These are phyloP conservation scores for Argyrosomus regius DNA, from an alignment of 2,797 vertebrate species.

Conservation along the genomic window DNA sequence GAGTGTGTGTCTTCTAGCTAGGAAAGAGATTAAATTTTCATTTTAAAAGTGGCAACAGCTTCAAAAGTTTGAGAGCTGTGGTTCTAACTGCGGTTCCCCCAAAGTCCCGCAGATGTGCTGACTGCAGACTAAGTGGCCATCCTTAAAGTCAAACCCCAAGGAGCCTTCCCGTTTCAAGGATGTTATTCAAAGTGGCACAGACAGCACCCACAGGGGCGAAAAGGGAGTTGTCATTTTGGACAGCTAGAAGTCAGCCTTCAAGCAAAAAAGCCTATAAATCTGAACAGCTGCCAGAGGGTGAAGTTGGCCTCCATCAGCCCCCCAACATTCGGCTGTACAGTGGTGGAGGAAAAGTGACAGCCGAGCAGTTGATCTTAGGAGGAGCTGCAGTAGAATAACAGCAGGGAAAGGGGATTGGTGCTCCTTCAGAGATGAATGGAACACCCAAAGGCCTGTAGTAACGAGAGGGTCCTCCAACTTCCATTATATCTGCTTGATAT, in stretches of 20 bases:
- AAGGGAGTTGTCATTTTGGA: conserved; percentile 62
- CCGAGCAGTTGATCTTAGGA: conserved; percentile 35
- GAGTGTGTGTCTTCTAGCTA: conserved; percentile 31
- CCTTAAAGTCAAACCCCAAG: conserved; percentile 52
- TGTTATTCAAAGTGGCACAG: conserved; percentile 62
- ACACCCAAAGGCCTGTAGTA: conserved; percentile 49
- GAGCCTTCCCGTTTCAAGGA: conserved; percentile 47
- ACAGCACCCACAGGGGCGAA: conserved; percentile 30
- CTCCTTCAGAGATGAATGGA: conserved; percentile 56
- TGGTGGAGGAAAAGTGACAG: conserved; percentile 41
- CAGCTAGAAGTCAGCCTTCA: conserved; percentile 55
- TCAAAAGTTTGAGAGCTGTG: conserved; percentile 29
- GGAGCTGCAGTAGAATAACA: conserved; percentile 36
- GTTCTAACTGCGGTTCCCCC: conserved; percentile 31
- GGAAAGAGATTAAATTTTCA: conserved; percentile 38
- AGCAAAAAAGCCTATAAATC: conserved; percentile 49
- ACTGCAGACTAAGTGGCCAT: conserved; percentile 39
- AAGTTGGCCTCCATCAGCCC: conserved; percentile 51
- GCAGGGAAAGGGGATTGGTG: conserved; percentile 32
- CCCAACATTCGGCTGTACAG: conserved; percentile 18
- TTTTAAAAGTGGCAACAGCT: conserved; percentile 40
- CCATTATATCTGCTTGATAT: conserved; percentile 60
- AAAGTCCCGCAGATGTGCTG: conserved; percentile 21
- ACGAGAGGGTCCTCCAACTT: conserved; percentile 47
- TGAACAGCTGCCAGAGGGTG: conserved; percentile 51